phyloP scores from a whole-genome alignment of 2,888 invertebrate genomes.

The Fabriciana adippe region DNA sequence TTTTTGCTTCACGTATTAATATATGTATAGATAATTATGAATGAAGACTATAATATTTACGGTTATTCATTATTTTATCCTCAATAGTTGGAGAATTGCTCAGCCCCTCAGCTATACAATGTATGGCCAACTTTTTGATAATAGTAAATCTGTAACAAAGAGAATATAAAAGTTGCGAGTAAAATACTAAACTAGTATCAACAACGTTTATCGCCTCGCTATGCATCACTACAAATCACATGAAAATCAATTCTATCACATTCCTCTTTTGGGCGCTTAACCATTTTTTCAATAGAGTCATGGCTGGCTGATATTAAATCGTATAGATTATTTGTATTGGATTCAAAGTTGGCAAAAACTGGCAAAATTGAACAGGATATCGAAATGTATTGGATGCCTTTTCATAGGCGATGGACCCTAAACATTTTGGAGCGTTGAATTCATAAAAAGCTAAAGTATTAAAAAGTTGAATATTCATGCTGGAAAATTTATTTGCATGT shows the following conservation, averaged over 20 bases:
- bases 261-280: slow-evolving; percentile 22
- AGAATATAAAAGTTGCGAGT: not conserved
- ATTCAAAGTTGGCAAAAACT: slow-evolving; percentile 28
- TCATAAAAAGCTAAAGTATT: slow-evolving; percentile 14
- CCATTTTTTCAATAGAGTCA: slow-evolving; percentile 29
- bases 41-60: no score
- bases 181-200: not conserved
- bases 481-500: not conserved
- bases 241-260: slow-evolving; percentile 34
- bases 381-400: slow-evolving; percentile 33
- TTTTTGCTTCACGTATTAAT: no score
- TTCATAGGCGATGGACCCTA: slow-evolving; percentile 32
- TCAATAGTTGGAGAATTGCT: no score
- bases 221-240: slow-evolving; percentile 26
- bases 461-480: not conserved
- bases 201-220: not conserved
- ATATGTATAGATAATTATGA: no score
- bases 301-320: slow-evolving; percentile 40
- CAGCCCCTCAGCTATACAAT: no score
- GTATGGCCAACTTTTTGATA: no score
- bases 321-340: slow-evolving; percentile 39
- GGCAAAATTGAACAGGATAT: slow-evolving; percentile 18
- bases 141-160: no score
- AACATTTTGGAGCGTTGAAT: slow-evolving; percentile 27
- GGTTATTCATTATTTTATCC: no score